Evolutionary conservation across 2,797 vertebrate species (phyloP), one percentile per base, ranked within the genome.

Genomic region (Telmatherina bonti): DNA sequence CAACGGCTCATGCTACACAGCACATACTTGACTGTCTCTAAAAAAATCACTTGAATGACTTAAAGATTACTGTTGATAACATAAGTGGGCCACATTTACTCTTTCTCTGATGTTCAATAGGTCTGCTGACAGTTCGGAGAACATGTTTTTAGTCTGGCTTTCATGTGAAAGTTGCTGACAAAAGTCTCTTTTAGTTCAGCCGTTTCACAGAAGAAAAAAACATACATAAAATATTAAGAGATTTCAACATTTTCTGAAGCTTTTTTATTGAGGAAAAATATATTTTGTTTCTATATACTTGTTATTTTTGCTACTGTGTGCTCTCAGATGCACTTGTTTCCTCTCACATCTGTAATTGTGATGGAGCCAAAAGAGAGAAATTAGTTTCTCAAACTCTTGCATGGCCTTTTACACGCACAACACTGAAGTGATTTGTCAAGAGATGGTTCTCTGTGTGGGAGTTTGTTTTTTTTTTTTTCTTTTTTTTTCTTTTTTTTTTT

Each of bases 401-500:
- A 22, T 70, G 31, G 65, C 69, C 77, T 76, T 76, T 67, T 43
- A 38, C 65, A 84, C 73, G 68, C 61, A 71, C 60, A 67, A 88
- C 74, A 58, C 70, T 70, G 69, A 76, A 84, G 79, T 81, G 69
- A 89, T 91, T 91, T 90, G 84, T 93, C 88, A 85, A 84, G 72
- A 88, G 67, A 84, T 80, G 66, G 70, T 86, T 87, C 89, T 86
- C 73, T 74, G 80, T 83, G 88, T 82, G 83, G 86, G 86, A 89
- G 79, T 81, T 82, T 93, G 5, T 6, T 52, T 53, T 8, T 29
- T 91, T 88, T 83, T 85, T n/a, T n/a, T n/a, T n/a, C n/a, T n/a
- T n/a, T n/a, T n/a, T n/a, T n/a, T n/a, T n/a, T n/a, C n/a, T n/a
- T n/a, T n/a, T n/a, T n/a, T n/a, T n/a, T n/a, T n/a, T n/a, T n/a